Conservation (phyloP, 2,888 invertebrate species). For the Minunthozetes semirufus region DNA sequence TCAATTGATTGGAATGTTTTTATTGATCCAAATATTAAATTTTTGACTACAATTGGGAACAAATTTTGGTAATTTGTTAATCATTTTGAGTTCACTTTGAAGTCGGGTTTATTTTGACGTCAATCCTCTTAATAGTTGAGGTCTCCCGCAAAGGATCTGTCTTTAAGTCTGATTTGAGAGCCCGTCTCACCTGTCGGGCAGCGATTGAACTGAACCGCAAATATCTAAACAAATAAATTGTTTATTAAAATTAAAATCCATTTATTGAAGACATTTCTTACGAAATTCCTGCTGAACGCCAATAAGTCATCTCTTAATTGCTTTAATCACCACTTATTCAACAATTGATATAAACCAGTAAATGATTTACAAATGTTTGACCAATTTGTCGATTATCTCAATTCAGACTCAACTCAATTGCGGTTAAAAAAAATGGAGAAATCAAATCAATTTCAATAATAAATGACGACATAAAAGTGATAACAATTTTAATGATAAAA, state of each 20-base stretch:
- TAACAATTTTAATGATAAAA: background rate
- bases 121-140: conserved; percentile 23
- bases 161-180: conserved; percentile 20
- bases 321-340: background rate
- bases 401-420: too few species aligned
- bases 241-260: background rate
- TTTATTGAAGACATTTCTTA: background rate
- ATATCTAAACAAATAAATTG: conserved; percentile 24
- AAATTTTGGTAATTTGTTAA: background rate
- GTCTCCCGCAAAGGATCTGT: background rate
- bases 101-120: background rate
- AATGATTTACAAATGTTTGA: too few species aligned
- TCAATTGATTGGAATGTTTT: background rate
- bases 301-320: conserved; percentile 25
- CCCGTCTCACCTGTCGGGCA: conserved; percentile 30
- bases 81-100: background rate
- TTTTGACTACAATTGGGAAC: background rate
- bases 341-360: background rate
- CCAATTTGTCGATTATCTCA: too few species aligned
- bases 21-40: background rate
- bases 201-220: conserved; percentile 35
- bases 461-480: background rate
- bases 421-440: too few species aligned
- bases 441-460: background rate
- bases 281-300: conserved; percentile 29